Conservation (phyloP, 2,888 invertebrate genomes). For the Lepeophtheirus nordmannii region DNA sequence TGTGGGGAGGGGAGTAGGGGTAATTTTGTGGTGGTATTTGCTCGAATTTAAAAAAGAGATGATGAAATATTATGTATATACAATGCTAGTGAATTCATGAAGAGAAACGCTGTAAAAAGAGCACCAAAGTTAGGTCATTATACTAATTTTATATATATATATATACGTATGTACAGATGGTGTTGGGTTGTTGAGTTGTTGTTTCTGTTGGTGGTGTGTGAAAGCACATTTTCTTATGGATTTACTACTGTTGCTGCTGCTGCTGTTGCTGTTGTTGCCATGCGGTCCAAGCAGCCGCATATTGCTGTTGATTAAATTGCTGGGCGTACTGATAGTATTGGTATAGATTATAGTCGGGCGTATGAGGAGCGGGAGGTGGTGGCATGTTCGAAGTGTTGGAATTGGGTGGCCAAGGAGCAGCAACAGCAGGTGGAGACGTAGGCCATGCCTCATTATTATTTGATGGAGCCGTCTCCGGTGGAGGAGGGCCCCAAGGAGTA, state of each 20-base stretch:
- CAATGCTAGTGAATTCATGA: too few species aligned
- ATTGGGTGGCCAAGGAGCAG: not conserved
- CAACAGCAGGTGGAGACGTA: slow-evolving; percentile 4
- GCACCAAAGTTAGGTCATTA: not conserved
- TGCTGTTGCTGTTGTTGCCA: slow-evolving; percentile 23
- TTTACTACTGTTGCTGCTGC: not conserved
- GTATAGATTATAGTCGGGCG: slow-evolving; percentile 4
- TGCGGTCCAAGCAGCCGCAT: slow-evolving; percentile 22
- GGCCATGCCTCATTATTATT: slow-evolving; percentile 3
- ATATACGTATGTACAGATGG: not conserved
- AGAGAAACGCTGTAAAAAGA: not conserved
- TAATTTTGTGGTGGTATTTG: too few species aligned
- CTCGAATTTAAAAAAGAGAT: too few species aligned
- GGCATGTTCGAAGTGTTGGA: not conserved
- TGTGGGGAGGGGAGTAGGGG: too few species aligned
- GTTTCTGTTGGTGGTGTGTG: not conserved
- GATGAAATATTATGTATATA: too few species aligned
- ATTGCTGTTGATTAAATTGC: slow-evolving; percentile 19
- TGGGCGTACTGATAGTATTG: slow-evolving; percentile 22
- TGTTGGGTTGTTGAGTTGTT: not conserved
- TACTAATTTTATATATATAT: too few species aligned
- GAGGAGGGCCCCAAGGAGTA: not conserved
- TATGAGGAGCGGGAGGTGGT: slow-evolving; percentile 2
- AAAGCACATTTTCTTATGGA: too few species aligned
- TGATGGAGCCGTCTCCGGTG: slow-evolving; percentile 6